These are phyloP conservation scores for Lepidotrigona ventralis DNA, from an alignment of 1,140 invertebrate genomes.

Conservation along the genomic window DNA sequence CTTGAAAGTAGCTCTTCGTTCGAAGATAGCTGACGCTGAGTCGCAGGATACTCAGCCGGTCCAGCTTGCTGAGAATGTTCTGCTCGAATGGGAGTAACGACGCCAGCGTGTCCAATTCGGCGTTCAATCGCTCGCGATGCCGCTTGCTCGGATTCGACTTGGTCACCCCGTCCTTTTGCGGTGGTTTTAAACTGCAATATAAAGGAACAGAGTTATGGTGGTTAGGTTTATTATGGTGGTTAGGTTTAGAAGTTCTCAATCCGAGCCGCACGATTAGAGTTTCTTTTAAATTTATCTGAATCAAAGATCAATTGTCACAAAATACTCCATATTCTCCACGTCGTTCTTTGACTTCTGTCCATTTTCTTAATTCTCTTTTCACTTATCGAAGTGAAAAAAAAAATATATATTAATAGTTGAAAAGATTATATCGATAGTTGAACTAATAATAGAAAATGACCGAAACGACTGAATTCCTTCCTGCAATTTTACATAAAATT, in stretches of 20 bases:
- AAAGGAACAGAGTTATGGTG: not conserved
- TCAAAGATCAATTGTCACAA: too few species aligned
- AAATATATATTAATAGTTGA: too few species aligned
- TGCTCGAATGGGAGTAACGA: constrained; percentile 98
- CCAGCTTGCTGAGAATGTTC: constrained; percentile 98
- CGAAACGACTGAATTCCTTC: not conserved
- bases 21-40: constrained; percentile 98
- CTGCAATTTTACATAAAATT: not conserved
- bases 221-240: too few species aligned
- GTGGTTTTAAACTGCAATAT: constrained; percentile 93
- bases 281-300: too few species aligned
- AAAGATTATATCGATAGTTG: not conserved
- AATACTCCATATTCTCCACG: too few species aligned
- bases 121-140: constrained; percentile 98
- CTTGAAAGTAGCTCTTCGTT: constrained; percentile 99
- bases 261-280: too few species aligned
- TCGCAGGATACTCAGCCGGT: constrained; percentile 97
- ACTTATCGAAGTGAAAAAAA: too few species aligned
- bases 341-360: too few species aligned
- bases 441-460: too few species aligned
- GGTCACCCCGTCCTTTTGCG: constrained; percentile 97
- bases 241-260: too few species aligned
- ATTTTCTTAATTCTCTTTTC: too few species aligned
- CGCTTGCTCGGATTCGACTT: constrained; percentile 99
- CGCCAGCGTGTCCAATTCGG: constrained; percentile 98